Conservation (phyloP, 1,140 invertebrate species). For the Kradibia gibbosae region DNA sequence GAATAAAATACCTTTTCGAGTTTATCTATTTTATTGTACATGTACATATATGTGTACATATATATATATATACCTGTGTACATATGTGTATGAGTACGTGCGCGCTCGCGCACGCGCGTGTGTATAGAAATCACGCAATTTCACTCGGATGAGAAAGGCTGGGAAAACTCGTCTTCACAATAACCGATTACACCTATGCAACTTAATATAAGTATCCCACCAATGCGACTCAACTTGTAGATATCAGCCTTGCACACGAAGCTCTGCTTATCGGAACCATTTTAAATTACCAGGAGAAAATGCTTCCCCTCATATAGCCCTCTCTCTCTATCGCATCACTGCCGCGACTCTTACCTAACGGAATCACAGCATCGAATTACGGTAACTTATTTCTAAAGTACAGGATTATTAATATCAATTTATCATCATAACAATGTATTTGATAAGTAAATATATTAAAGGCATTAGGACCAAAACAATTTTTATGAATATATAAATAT, state of each 20-base stretch:
- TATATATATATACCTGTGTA: no score
- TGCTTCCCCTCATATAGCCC: background rate
- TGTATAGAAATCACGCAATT: conserved; percentile 9
- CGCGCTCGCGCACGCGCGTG: no score
- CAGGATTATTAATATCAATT: no score
- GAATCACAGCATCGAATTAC: background rate
- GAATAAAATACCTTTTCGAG: background rate
- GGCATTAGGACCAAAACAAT: background rate
- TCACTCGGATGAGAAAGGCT: background rate
- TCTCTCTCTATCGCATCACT: background rate
- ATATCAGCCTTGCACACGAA: background rate
- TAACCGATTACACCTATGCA: background rate
- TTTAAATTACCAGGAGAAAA: background rate
- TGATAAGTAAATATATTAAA: no score
- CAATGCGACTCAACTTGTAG: background rate
- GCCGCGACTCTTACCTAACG: background rate
- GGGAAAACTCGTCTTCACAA: background rate
- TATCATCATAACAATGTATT: no score
- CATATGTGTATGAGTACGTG: no score
- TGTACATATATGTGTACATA: no score
- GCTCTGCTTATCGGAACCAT: background rate
- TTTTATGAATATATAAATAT: background rate
- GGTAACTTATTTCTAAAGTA: no score
- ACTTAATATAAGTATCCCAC: background rate
- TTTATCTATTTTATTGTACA: conserved; percentile 11